phyloP scores from a whole-genome alignment of 2,888 invertebrate species.

The Halictus ligatus region DNA sequence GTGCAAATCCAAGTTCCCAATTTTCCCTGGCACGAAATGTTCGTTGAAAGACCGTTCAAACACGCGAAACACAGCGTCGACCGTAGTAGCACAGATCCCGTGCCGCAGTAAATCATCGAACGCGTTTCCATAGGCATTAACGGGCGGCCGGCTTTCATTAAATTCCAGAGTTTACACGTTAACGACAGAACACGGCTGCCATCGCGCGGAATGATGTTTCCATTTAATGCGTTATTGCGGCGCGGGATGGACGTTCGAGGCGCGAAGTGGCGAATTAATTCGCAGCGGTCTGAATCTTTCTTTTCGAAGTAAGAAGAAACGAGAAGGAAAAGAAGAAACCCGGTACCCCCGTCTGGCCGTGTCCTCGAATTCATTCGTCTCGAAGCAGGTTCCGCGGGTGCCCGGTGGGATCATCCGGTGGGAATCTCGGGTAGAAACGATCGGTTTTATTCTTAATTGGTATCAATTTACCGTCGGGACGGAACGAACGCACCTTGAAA shows the following conservation, averaged over 20 bases:
- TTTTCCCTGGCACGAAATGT: neutral
- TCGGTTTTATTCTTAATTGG: slow-evolving; percentile 44
- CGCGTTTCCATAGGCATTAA: slow-evolving; percentile 30
- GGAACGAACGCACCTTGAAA: slow-evolving; percentile 27
- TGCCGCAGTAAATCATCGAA: slow-evolving; percentile 57
- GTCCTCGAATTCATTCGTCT: neutral
- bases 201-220: slow-evolving; percentile 56
- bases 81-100: neutral
- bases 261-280: slow-evolving; percentile 68
- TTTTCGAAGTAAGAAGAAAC: neutral
- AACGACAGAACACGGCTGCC: slow-evolving; percentile 48
- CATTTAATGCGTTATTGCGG: slow-evolving; percentile 66
- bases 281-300: neutral
- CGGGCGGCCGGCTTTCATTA: slow-evolving; percentile 56
- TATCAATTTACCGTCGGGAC: slow-evolving; percentile 42
- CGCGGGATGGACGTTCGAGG: slow-evolving; percentile 51
- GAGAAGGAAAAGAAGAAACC: no score
- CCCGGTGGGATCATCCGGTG: neutral
- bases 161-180: slow-evolving; percentile 60
- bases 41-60: neutral
- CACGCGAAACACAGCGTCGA: neutral
- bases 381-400: neutral
- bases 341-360: neutral
- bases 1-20: neutral
- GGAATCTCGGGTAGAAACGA: slow-evolving; percentile 9